A percentile compares a stretch with the other conserved stretches of the same genome.
These are phyloP conservation scores for Troilus luridus DNA, from an alignment of 2,888 invertebrate genomes.

Conservation along the genomic window DNA sequence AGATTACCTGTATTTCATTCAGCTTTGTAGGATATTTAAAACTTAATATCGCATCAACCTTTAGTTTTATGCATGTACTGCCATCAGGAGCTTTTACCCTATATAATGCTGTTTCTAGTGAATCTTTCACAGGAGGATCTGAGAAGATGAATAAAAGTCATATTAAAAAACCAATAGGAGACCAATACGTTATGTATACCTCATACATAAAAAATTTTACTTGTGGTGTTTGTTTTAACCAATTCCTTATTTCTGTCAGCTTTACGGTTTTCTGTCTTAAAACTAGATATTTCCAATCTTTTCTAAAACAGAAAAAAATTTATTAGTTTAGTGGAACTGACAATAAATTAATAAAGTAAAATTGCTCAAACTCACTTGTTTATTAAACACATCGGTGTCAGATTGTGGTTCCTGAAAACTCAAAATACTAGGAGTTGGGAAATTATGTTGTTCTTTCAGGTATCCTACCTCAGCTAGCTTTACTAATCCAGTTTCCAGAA, in stretches of 20 bases:
- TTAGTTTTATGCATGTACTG: slow-evolving; percentile 84
- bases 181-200: neutral
- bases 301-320: slow-evolving; percentile 30
- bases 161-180: neutral
- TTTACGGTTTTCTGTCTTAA: slow-evolving; percentile 63
- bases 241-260: slow-evolving; percentile 64
- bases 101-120: slow-evolving; percentile 61
- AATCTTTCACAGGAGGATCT: slow-evolving; percentile 48
- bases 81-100: slow-evolving; percentile 74
- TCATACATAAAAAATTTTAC: slow-evolving; percentile 53
- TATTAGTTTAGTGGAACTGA: neutral
- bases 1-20: slow-evolving; percentile 73
- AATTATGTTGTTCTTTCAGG: neutral
- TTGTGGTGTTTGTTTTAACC: slow-evolving; percentile 63
- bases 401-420: neutral
- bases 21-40: slow-evolving; percentile 80
- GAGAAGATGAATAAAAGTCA: neutral
- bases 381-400: neutral
- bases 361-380: neutral
- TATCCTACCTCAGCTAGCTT: slow-evolving; percentile 54
- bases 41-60: slow-evolving; percentile 81
- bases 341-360: neutral
- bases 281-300: slow-evolving; percentile 58
- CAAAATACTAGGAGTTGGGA: slow-evolving; percentile 1
- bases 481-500: slow-evolving; percentile 52